Base-by-base conservation (phyloP, 2,113 vertebrate species). In the Cephalopterus ornatus region DNA sequence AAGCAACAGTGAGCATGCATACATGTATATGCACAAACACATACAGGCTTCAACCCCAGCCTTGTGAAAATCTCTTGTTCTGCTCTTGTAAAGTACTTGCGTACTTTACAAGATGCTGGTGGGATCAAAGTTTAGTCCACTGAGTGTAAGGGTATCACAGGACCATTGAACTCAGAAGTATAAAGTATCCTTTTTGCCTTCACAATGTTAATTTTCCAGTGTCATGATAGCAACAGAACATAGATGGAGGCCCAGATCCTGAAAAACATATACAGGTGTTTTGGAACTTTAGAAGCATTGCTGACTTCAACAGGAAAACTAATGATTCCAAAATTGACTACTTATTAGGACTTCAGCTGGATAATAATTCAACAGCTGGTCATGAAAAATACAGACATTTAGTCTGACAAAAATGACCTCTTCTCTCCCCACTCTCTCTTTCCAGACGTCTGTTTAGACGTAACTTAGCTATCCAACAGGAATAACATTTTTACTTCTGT, bases 11-110 rank as follows among this genome's bases (percentile, higher is more conserved):
- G 33, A 74, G 6, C n/a, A 75, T 11, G 4, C 20, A 50, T 8
- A 19, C 15, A 35, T 0, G 0, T 6, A 1, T 4, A 9, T 8
- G 3, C 3, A 23, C 2, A 4, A 14, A 66, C 5, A 27, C 6
- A 46, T 4, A 35, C 3, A 37, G 5, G 3, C 14, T 5, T 7
- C 21, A 76, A 62, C 18, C 4, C 12, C 17, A 83, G 7, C 23
- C 23, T 19, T 59, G 14, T 39, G 35, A 89, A 87, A 67, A 75
- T 55, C 22, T 61, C 22, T 22, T 68, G 8, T 49, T 86, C 28
- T 35, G 30, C 12, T 72, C 39, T 41, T 91, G 20, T 24, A 59
- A 93, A 50, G 55, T 50, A 61, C n/a, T 88, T 52, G 17, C 5
- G 2, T 58, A 61, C n/a, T n/a, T n/a, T n/a, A n/a, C n/a, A 68